These are phyloP conservation scores for Mobula hypostoma DNA, from an alignment of 2,113 vertebrate genomes.

Conservation along the genomic window DNA sequence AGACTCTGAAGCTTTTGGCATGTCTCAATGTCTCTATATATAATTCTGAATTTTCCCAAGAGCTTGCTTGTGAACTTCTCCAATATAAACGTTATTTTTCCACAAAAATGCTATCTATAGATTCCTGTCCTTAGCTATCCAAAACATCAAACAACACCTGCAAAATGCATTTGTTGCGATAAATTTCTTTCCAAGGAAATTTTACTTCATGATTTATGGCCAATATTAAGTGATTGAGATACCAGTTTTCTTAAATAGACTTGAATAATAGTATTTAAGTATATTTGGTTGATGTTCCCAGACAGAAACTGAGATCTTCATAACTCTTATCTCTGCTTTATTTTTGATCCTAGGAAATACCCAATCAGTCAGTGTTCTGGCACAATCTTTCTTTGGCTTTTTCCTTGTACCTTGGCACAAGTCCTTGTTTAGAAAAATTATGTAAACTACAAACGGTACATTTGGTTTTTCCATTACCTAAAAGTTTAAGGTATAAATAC, in stretches of 20 bases:
- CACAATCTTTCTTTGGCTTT: not conserved
- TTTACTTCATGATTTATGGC: no score
- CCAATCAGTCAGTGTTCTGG: not conserved
- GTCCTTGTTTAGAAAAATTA: conserved; percentile 30
- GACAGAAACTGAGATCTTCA: not conserved
- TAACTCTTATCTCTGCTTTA: not conserved
- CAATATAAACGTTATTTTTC: not conserved
- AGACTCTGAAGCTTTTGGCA: not conserved
- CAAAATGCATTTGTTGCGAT: not conserved
- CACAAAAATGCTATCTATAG: conserved; percentile 21
- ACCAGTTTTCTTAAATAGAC: conserved; percentile 15
- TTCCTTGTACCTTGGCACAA: conserved; percentile 16
- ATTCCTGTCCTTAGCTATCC: not conserved
- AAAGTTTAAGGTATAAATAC: not conserved
- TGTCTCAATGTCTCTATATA: not conserved
- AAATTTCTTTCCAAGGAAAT: not conserved
- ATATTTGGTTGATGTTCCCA: not conserved
- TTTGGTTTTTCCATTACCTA: conserved; percentile 20
- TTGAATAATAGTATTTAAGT: not conserved
- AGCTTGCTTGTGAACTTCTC: not conserved
- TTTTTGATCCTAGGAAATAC: not conserved
- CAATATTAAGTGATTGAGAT: conserved; percentile 4
- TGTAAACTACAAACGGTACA: not conserved
- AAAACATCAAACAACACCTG: conserved; percentile 6
- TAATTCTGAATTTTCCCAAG: not conserved